These are phyloP conservation scores for Beroe ovata DNA, from an alignment of 37 sponge, comb jelly and placozoan genomes.

Conservation along the genomic window DNA sequence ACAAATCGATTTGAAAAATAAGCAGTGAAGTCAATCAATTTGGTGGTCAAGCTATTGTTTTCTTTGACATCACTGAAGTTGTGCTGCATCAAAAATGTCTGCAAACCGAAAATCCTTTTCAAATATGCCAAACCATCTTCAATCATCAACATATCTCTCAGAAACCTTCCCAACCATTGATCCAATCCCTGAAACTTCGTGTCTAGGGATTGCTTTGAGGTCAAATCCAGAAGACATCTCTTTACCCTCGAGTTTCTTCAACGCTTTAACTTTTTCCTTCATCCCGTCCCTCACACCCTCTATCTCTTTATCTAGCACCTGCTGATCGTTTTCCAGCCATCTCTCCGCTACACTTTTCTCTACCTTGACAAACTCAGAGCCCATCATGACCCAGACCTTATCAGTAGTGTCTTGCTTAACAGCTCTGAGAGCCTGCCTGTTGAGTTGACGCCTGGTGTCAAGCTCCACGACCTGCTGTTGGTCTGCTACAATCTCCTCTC, in stretches of 20 bases:
- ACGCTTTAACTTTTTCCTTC: conserved; percentile 29
- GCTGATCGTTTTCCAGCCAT: conserved; percentile 49
- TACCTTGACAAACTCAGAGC: conserved; percentile 54
- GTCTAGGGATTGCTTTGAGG: neutral
- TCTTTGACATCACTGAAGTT: too few species aligned
- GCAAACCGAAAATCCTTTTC: too few species aligned
- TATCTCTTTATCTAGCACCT: conserved; percentile 58
- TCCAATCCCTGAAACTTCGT: neutral
- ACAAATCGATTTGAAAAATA: too few species aligned
- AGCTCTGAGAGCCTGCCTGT: conserved; percentile 48
- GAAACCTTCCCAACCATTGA: neutral
- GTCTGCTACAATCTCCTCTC: conserved; percentile 43
- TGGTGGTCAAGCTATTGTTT: too few species aligned
- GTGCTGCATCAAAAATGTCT: too few species aligned
- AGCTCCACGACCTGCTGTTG: conserved; percentile 63
- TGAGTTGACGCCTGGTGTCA: neutral
- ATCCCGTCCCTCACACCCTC: conserved; percentile 7
- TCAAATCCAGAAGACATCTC: conserved; percentile 5
- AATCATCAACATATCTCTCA: conserved; percentile 4
- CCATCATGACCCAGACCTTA: conserved; percentile 58
- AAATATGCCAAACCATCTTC: too few species aligned
- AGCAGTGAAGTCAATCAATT: too few species aligned
- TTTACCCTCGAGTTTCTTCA: conserved; percentile 34
- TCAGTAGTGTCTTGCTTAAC: neutral
- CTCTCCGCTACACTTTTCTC: conserved; percentile 22